Conservation (phyloP, 2,888 invertebrate genomes). For the Torymus texanus region DNA sequence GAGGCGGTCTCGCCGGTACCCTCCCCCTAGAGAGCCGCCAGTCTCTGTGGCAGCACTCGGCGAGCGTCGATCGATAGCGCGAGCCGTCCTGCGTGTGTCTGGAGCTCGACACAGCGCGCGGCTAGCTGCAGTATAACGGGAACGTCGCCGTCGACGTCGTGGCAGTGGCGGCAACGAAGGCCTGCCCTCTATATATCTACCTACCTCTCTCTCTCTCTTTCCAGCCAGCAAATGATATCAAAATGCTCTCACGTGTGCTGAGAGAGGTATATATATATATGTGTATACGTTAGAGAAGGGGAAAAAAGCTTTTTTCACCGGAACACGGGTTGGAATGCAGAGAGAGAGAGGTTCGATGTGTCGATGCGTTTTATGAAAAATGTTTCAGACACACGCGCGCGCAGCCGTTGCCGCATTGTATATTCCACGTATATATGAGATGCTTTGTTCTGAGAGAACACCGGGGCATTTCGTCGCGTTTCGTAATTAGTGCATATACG, state of each 20-base stretch:
- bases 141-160: not conserved
- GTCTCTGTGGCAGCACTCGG: constrained; percentile 5
- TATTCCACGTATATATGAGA: too few relatives aligned
- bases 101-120: constrained; percentile 4
- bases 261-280: not conserved
- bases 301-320: constrained; percentile 4
- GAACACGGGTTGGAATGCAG: not conserved
- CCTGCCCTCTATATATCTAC: constrained; percentile 19
- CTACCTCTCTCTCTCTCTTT: too few relatives aligned
- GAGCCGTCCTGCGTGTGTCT: constrained; percentile 40
- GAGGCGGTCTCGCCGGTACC: constrained; percentile 29
- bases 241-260: constrained; percentile 20
- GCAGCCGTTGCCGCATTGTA: too few relatives aligned
- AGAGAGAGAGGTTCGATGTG: too few relatives aligned
- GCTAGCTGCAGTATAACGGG: constrained; percentile 1
- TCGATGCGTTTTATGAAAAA: constrained; percentile 7
- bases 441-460: too few relatives aligned
- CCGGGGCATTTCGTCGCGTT: too few relatives aligned
- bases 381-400: too few relatives aligned
- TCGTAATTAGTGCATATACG: too few relatives aligned
- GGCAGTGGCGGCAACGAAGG: not conserved
- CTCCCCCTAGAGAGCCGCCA: constrained; percentile 15
- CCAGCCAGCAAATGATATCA: not conserved
- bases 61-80: constrained; percentile 42
- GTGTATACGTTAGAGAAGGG: not conserved